Conservation (phyloP, 2,888 invertebrate species). For the Ichneumoninae sp. region DNA sequence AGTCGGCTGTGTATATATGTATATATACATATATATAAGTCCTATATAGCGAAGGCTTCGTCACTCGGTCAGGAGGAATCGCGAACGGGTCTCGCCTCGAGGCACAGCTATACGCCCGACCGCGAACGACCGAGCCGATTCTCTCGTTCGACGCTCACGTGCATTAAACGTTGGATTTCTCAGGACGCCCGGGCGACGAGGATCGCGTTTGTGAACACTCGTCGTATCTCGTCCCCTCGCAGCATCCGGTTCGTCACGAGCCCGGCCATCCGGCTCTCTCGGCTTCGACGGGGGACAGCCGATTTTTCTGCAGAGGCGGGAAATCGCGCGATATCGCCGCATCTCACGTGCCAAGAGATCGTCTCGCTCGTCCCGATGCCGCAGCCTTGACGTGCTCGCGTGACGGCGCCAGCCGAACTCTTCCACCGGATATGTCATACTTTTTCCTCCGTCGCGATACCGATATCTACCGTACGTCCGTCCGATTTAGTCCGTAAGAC, state of each 20-base stretch:
- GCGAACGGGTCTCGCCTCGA: constrained; percentile 45
- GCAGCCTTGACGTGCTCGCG: constrained; percentile 48
- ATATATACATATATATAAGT: background rate
- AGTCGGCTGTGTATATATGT: background rate
- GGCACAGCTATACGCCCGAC: constrained; percentile 15
- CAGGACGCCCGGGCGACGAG: constrained; percentile 29
- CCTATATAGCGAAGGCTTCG: constrained; percentile 2
- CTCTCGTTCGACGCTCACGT: background rate
- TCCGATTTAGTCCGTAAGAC: background rate
- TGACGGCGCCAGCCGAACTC: constrained; percentile 47
- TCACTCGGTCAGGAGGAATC: constrained; percentile 48
- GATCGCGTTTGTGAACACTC: background rate
- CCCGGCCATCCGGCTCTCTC: constrained; percentile 22
- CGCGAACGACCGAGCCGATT: background rate
- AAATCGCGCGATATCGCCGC: constrained; percentile 33
- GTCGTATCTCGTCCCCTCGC: constrained; percentile 3
- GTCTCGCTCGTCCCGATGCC: constrained; percentile 2
- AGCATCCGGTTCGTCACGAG: constrained; percentile 42
- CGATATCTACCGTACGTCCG: background rate
- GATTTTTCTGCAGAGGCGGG: constrained; percentile 18
- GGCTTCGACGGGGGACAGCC: background rate
- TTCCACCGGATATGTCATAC: constrained; percentile 56
- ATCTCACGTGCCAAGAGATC: constrained; percentile 4
- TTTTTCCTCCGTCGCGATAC: constrained; percentile 46
- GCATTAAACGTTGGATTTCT: constrained; percentile 40